phyloP scores from a whole-genome alignment of 2,888 invertebrate genomes.

The Xylocampa areola region DNA sequence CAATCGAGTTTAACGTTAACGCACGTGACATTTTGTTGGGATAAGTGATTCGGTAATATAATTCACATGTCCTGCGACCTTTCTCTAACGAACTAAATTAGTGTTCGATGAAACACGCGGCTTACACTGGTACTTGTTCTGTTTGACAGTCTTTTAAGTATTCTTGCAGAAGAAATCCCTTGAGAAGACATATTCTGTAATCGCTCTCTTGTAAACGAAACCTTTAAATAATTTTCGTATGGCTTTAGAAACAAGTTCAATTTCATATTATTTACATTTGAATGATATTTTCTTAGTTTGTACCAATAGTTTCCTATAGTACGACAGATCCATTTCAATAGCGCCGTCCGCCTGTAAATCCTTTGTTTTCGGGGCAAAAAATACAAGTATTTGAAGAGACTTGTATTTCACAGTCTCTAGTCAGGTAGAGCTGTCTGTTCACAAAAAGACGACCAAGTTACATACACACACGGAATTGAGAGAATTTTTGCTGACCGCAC shows the following conservation, averaged over 20 bases:
- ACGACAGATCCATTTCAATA: constrained; percentile 48
- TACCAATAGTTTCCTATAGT: constrained; percentile 3
- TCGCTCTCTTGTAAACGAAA: background rate
- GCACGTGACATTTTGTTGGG: constrained; percentile 60
- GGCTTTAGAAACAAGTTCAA: constrained; percentile 5
- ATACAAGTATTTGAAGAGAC: constrained; percentile 59
- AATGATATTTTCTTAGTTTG: background rate
- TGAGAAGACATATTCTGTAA: constrained; percentile 11
- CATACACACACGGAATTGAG: constrained; percentile 55
- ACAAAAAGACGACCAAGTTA: constrained; percentile 64
- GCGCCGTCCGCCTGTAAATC: constrained; percentile 59
- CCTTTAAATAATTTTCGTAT: constrained; percentile 5
- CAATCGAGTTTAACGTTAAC: constrained; percentile 61
- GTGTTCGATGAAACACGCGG: constrained; percentile 44
- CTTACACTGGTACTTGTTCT: constrained; percentile 25
- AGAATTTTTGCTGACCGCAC: constrained; percentile 58
- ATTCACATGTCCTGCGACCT: constrained; percentile 51
- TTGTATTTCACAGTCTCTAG: constrained; percentile 62
- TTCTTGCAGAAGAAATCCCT: constrained; percentile 8
- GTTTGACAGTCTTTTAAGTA: constrained; percentile 28
- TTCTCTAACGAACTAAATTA: constrained; percentile 46
- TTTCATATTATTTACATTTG: constrained; percentile 2
- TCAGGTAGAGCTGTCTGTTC: constrained; percentile 62
- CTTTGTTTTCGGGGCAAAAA: constrained; percentile 66
- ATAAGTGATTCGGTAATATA: constrained; percentile 57